Evolutionary conservation across 2,113 vertebrate genomes (phyloP), one percentile per base, ranked within the genome.

Genomic region (Nothobranchius furzeri): DNA sequence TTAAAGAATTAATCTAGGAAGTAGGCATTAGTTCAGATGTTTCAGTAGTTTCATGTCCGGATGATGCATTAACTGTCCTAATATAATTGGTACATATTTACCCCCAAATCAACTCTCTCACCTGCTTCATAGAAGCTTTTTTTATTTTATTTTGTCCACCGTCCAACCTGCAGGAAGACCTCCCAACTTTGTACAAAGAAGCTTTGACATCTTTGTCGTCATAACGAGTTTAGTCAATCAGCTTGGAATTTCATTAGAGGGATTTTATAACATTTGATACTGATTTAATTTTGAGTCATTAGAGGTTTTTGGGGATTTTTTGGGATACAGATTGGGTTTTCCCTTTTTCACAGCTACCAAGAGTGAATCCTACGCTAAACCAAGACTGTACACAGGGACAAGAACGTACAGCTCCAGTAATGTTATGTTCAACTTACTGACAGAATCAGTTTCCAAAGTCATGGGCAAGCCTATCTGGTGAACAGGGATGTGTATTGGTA

Each of bases 181-280:
- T 75, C 52, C 45, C 63, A 55, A 66, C 2, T 9, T 48, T 0
- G 36, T 57, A 74, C 63, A 81, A 77, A 76, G 71, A 70, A 45
- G 46, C 60, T 75, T 83, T 73, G 66, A 81, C 52, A 54, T 60
- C 10, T 59, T 35, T 37, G 53, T 59, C 25, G 12, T 69, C 48
- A 6, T 78, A 79, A 81, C 66, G 12, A 56, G 66, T 76, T 76
- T 71, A 78, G 55, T 61, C 68, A 73, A 87, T 73, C 8, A 63
- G 43, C 30, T 60, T 73, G 67, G 58, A 74, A 75, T 73, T 57
- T 67, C 35, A 49, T 40, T 3, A 30, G 30, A 30, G 13, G 3
- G 47, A 59, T 75, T 87, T 85, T 15, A 45, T 76, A 63, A 60
- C 0, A 7, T 6, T 8, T 54, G 42, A 35, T 74, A 54, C 55